Base-by-base conservation (phyloP, 2,888 invertebrate genomes). In the Brachyopa scutellaris region DNA sequence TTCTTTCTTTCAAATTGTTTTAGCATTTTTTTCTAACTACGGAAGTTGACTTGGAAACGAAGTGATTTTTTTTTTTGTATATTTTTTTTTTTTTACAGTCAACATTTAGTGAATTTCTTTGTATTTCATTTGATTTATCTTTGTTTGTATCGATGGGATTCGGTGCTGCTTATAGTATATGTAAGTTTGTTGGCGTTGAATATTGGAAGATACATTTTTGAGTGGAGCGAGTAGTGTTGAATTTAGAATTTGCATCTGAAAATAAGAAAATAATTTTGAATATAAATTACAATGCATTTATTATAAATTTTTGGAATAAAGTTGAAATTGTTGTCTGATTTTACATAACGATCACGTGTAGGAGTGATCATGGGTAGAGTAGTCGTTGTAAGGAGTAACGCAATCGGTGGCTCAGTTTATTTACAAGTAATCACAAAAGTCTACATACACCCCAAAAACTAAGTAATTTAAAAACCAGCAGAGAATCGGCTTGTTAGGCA, bases 111-210 rank as follows among this genome's bases (percentile, higher is more conserved):
- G 59, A 53, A 9, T 64, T 38, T 55, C 2, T 26, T 49, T 5
- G 13, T 42, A 6, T 47, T 33, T 29, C 40, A 23, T 47, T 31
- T 72, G 23, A 66, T 38, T 74, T 47, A 9, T 69, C 11, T 29
- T 29, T 51, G 21, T 73, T 73, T 74, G 55, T 80, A 74, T 80
- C 80, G 80, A 80, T 80, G 80, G 80, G 80, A 80, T 74, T 74
- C 74, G 69, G 74, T 80, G 80, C 80, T 80, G 69, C 33, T 80
- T 80, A n/a, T n/a, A 74, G 62, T 74, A 17, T 42, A n/a, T n/a
- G n/a, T 26, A 21, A 55, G 21, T 42, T 31, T 40, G 45, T 62
- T 80, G 62, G 80, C 74, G 33, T 62, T 62, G 36, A 15, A 31
- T n/a, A 23, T 62, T 69, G 67, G 80, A 74, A 74, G 74, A 64